phyloP scores from a whole-genome alignment of 2,888 invertebrate genomes.

The Sesamia inferens region DNA sequence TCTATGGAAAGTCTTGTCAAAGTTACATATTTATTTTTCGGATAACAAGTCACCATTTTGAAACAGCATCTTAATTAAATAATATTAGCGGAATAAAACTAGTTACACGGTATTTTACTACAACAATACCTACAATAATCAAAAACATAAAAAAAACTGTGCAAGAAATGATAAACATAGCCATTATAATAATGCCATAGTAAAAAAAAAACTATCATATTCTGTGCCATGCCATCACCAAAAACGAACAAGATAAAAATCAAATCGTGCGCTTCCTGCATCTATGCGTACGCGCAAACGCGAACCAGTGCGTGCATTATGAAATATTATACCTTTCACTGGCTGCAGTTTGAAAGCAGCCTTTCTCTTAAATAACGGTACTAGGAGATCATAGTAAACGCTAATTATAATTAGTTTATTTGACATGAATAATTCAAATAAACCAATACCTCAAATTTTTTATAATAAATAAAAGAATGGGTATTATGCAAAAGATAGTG shows the following conservation, averaged over 20 bases:
- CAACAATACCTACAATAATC: not conserved
- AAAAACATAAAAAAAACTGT: not conserved
- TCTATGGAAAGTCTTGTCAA: no score
- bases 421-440: conserved; percentile 56
- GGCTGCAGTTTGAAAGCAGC: conserved; percentile 68
- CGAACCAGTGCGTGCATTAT: conserved; percentile 68
- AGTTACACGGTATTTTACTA: not conserved
- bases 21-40: no score
- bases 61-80: not conserved
- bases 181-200: not conserved
- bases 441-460: conserved; percentile 18
- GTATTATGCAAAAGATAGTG: conserved; percentile 36
- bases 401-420: conserved; percentile 57
- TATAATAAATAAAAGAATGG: conserved; percentile 15
- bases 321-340: conserved; percentile 70
- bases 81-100: not conserved
- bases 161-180: not conserved
- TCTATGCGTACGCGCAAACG: conserved; percentile 45
- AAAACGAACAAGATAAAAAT: conserved; percentile 42
- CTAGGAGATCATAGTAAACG: conserved; percentile 48
- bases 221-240: not conserved
- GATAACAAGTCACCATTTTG: no score
- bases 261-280: conserved; percentile 55
- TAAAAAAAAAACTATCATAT: not conserved
- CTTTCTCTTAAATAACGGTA: conserved; percentile 71